Evolutionary conservation across 1,140 invertebrate species (phyloP), one percentile per base, ranked within the genome.

Genomic region (Protaetia brevitarsis): DNA sequence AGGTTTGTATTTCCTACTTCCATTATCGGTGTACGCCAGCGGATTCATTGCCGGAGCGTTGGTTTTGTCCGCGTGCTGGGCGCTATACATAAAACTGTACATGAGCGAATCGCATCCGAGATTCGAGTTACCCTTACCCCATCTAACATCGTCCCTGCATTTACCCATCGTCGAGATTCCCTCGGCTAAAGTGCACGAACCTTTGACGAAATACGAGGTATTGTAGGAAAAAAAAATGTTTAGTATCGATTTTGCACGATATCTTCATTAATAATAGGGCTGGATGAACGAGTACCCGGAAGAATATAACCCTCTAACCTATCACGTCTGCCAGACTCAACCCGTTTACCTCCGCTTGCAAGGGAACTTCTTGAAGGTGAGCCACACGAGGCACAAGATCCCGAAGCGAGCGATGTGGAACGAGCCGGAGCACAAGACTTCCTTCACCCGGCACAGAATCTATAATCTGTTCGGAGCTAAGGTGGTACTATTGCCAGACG

Each of bases 241-340:
- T 34, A 34, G n/a, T 34, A 7, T 7, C n/a, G 7, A 34, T 34
- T 34, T 34, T 34, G 7, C 6, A 34, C 7, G 3, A 28, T 8
- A 27, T 3, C 26, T 11, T 7, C 29, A 5, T 1, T 19, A 21
- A 10, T 29, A 1, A 29, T 10, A 94, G 84, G 91, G 91, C 23
- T 97, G 94, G 94, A 85, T 96, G 78, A 96, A 96, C 77, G 91
- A 96, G 78, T 82, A 92, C 66, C 84, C 84, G 27, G 85, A 86
- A 36, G 82, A 78, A 30, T 97, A 97, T 74, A 84, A 89, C 73
- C 89, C 90, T 0, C 83, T 88, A 45, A 88, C 86, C n/a, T 95
- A 95, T 75, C 91, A 95, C 72, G 88, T 96, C 23, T 89, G 88
- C 21, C 83, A 89, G 66, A 94, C 93, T 36, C 88, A 91, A 65